Evolutionary conservation across 2,797 vertebrate genomes (phyloP).

Genomic region (Clarias platycephalus): DNA sequence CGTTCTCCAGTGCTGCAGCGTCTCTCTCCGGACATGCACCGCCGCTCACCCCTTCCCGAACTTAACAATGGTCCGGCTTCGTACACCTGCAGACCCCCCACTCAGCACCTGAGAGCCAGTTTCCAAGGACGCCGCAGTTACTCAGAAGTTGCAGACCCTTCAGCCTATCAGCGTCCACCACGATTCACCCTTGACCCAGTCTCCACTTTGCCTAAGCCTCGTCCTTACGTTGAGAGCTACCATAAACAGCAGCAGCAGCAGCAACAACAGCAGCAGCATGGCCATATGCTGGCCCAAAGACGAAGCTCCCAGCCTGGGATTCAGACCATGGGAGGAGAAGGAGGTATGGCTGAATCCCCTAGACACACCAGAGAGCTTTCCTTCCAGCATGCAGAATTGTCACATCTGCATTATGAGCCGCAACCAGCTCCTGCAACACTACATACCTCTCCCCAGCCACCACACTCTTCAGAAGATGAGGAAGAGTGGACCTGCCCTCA

Average conservation of each 20-base stretch:
- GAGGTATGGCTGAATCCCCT: slow-evolving; percentile 66
- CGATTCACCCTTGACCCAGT: slow-evolving; percentile 87
- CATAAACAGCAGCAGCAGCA: slow-evolving; percentile 67
- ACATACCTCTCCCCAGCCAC: slow-evolving; percentile 68
- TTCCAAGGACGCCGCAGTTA: slow-evolving; percentile 95
- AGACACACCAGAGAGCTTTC: slow-evolving; percentile 78
- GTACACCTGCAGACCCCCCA: slow-evolving; percentile 84
- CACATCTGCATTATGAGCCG: slow-evolving; percentile 87
- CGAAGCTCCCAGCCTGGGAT: slow-evolving; percentile 68
- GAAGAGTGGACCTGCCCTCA: slow-evolving; percentile 92
- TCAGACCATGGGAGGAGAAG: slow-evolving; percentile 67
- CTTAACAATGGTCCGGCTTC: slow-evolving; percentile 78
- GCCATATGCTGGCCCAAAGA: slow-evolving; percentile 60
- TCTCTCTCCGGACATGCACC: slow-evolving; percentile 82
- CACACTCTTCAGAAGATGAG: slow-evolving; percentile 90
- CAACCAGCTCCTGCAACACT: slow-evolving; percentile 74
- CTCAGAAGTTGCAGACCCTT: slow-evolving; percentile 90
- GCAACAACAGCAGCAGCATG: slow-evolving; percentile 72
- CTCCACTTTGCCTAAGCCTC: slow-evolving; percentile 89
- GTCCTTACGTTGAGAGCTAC: slow-evolving; percentile 84
- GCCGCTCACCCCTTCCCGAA: slow-evolving; percentile 79
- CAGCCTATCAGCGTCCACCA: slow-evolving; percentile 83
- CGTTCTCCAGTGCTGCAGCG: slow-evolving; percentile 81
- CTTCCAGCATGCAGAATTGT: slow-evolving; percentile 81
- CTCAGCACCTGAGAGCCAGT: slow-evolving; percentile 89